These are phyloP conservation scores for Plestiodon gilberti DNA, from an alignment of 2,113 vertebrate genomes.

Conservation along the genomic window DNA sequence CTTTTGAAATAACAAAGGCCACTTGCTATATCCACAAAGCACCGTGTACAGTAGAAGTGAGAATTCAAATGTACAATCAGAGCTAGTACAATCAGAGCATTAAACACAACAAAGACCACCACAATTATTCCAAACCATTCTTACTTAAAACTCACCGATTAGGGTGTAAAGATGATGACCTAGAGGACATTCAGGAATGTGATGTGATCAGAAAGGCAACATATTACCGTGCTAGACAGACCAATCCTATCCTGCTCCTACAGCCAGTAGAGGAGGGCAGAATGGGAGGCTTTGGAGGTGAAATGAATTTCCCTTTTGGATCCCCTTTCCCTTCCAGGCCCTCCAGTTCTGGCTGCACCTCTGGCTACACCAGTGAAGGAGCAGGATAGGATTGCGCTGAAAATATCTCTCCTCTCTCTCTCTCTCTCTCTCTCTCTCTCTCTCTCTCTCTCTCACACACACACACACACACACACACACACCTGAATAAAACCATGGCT, in stretches of 20 bases:
- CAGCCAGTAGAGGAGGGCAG: too few species aligned
- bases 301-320: too few species aligned
- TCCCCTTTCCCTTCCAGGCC: too few species aligned
- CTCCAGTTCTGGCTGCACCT: too few species aligned
- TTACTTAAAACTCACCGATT: not conserved
- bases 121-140: not conserved
- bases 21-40: not conserved
- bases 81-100: conserved; percentile 6
- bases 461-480: not conserved
- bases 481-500: conserved; percentile 38
- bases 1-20: not conserved
- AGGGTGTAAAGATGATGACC: not conserved
- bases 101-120: not conserved
- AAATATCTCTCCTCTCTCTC: too few species aligned
- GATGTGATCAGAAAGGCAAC: conserved; percentile 2
- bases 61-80: conserved; percentile 1
- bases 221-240: too few species aligned
- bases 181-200: not conserved
- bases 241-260: too few species aligned
- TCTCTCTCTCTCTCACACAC: not conserved
- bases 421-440: too few species aligned
- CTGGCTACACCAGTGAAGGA: too few species aligned
- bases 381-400: too few species aligned
- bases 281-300: too few species aligned
- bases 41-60: not conserved